Conservation (phyloP, 2,797 vertebrate genomes). For the Otolemur crassicaudatus region DNA sequence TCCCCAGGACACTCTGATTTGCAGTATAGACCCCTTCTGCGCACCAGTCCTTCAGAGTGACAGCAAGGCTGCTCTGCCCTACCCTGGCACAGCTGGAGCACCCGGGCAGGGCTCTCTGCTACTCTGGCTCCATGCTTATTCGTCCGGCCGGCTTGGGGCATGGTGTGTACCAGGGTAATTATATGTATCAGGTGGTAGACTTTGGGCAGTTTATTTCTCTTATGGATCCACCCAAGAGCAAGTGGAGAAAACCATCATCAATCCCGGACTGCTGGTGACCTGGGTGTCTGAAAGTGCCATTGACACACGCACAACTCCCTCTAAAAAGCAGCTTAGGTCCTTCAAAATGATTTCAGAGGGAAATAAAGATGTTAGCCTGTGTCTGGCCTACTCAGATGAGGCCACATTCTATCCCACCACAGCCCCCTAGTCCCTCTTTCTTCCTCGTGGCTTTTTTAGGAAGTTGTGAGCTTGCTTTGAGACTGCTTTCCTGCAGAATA, state of each 20-base stretch:
- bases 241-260: not conserved
- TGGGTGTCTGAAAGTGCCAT: not conserved
- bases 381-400: not conserved
- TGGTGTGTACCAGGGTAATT: too few relatives aligned
- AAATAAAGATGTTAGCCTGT: not conserved
- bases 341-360: not conserved
- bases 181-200: too few relatives aligned
- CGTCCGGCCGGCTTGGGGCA: not conserved
- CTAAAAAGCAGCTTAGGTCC: not conserved
- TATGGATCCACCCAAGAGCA: not conserved
- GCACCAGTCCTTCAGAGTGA: not conserved
- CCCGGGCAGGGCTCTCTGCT: too few relatives aligned
- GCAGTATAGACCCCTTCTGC: not conserved
- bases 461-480: not conserved
- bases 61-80: too few relatives aligned
- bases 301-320: not conserved
- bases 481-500: not conserved
- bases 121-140: not conserved
- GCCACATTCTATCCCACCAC: fast-evolving
- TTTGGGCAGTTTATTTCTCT: not conserved
- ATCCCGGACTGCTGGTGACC: not conserved
- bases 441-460: not conserved
- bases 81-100: not conserved
- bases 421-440: not conserved
- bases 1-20: not conserved